Percentiles rank a stretch among this genome's conserved stretches.
phyloP scores from a whole-genome alignment of 2,888 invertebrate species.

The Philopedon plagiatum region DNA sequence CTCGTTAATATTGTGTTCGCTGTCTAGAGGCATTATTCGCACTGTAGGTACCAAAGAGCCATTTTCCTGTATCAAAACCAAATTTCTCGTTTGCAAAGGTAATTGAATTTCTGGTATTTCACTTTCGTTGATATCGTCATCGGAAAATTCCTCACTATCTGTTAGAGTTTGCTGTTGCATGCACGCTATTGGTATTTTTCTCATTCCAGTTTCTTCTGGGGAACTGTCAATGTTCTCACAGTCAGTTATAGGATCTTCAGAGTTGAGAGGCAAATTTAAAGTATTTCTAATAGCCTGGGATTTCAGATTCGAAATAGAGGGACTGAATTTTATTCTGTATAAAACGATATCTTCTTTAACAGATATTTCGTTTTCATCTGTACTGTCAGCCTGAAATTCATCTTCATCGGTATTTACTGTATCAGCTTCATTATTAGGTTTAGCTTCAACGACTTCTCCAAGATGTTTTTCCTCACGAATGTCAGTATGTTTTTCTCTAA shows the following conservation, averaged over 20 bases:
- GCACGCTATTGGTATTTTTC: slow-evolving; percentile 62
- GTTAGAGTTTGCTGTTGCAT: slow-evolving; percentile 59
- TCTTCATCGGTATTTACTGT: slow-evolving; percentile 56
- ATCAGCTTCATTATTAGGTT: slow-evolving; percentile 35
- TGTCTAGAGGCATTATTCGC: slow-evolving; percentile 67
- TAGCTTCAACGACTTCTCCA: slow-evolving; percentile 17
- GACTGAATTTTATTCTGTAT: slow-evolving; percentile 47
- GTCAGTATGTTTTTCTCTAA: slow-evolving; percentile 51
- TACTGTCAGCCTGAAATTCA: slow-evolving; percentile 50
- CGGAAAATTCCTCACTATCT: slow-evolving; percentile 55
- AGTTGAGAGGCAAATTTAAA: slow-evolving; percentile 42
- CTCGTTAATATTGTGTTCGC: slow-evolving; percentile 60
- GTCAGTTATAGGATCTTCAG: slow-evolving; percentile 68
- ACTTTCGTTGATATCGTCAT: slow-evolving; percentile 52
- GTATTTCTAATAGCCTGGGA: background rate
- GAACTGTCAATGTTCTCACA: slow-evolving; percentile 68
- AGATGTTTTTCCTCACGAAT: slow-evolving; percentile 30
- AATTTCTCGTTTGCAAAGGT: slow-evolving; percentile 69
- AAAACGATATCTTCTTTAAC: background rate
- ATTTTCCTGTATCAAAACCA: slow-evolving; percentile 63
- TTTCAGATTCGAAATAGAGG: slow-evolving; percentile 26
- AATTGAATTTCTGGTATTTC: slow-evolving; percentile 59
- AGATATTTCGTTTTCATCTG: slow-evolving; percentile 31
- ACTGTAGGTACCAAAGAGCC: slow-evolving; percentile 65
- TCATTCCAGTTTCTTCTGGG: slow-evolving; percentile 54